Conservation (phyloP, 2,888 invertebrate species). For the Bombylius discolor region DNA sequence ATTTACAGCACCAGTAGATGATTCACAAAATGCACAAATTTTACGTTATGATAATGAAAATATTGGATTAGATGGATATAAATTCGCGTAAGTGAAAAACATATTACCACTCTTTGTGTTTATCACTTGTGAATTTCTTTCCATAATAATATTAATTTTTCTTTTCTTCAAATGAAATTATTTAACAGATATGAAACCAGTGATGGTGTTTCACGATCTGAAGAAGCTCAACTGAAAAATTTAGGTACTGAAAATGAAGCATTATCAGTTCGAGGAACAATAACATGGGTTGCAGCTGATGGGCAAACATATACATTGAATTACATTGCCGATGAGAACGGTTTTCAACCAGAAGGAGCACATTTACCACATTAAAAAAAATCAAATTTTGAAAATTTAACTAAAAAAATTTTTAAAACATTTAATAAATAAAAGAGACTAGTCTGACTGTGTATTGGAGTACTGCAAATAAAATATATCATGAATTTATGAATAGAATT, state of each 20-base stretch:
- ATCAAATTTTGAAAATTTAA: no score
- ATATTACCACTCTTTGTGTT: no score
- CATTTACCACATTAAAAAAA: constrained; percentile 23
- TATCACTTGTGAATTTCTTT: no score
- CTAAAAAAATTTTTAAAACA: no score
- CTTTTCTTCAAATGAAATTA: neutral
- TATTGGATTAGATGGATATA: no score
- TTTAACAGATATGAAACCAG: constrained; percentile 47
- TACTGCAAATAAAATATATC: no score
- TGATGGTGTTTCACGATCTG: constrained; percentile 47
- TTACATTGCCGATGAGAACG: constrained; percentile 33
- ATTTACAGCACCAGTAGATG: constrained; percentile 2
- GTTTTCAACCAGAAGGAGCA: constrained; percentile 35
- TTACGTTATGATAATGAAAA: constrained; percentile 32
- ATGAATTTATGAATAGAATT: no score
- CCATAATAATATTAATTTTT: no score
- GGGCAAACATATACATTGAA: constrained; percentile 44
- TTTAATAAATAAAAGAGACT: no score
- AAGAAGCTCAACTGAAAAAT: constrained; percentile 46
- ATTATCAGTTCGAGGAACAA: constrained; percentile 46
- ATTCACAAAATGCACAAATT: constrained; percentile 12
- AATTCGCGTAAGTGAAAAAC: no score
- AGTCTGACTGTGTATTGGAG: no score
- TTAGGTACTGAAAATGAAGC: constrained; percentile 49
- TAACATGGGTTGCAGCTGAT: constrained; percentile 45